A percentile compares a stretch with the other conserved stretches of the same genome.
phyloP scores from a whole-genome alignment of 2,113 vertebrate species.

The Peromyscus maniculatus region DNA sequence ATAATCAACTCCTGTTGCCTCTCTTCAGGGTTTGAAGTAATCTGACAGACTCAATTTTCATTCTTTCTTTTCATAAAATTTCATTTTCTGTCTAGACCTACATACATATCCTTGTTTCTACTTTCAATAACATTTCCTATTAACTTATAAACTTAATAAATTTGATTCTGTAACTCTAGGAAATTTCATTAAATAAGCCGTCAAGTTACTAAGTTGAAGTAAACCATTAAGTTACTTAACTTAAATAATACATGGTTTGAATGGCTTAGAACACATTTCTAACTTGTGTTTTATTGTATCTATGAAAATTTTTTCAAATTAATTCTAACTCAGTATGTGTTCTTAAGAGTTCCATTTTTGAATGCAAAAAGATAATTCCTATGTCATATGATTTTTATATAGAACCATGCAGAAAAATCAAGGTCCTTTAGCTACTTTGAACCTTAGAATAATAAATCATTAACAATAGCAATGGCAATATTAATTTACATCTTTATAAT shows the following conservation, averaged over 20 bases:
- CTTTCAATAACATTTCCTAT: neutral
- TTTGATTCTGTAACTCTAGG: neutral
- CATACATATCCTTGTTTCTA: neutral
- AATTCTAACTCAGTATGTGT: neutral
- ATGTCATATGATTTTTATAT: neutral
- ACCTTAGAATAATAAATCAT: neutral
- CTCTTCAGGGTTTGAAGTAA: conserved; percentile 13
- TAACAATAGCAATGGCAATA: neutral
- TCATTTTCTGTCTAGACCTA: neutral
- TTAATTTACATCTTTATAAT: neutral
- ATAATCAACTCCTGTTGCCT: neutral
- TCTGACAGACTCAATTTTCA: neutral
- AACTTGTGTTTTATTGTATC: conserved; percentile 12
- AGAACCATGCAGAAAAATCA: neutral
- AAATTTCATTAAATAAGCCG: conserved; percentile 19
- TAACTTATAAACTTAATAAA: conserved; percentile 16
- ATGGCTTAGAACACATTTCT: conserved; percentile 20
- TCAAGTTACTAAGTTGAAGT: conserved; percentile 4
- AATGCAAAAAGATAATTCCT: neutral
- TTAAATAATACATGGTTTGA: conserved; percentile 17
- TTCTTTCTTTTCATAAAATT: neutral
- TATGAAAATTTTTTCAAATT: neutral
- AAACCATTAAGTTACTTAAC: neutral
- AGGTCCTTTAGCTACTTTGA: neutral
- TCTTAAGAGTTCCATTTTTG: neutral